phyloP scores from a whole-genome alignment of 2,113 vertebrate species.

The Pimephales promelas region DNA sequence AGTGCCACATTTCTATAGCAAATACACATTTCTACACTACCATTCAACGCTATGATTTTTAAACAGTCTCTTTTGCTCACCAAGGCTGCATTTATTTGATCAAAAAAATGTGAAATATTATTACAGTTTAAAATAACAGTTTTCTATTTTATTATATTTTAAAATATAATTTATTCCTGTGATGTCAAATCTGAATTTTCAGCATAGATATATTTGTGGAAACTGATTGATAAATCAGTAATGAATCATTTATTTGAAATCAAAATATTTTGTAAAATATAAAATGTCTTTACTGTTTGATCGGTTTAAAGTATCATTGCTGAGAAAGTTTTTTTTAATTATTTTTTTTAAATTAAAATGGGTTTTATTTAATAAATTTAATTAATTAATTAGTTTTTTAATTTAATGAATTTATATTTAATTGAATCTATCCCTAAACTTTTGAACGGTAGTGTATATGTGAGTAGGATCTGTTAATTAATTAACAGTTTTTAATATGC shows the following conservation, averaged over 20 bases:
- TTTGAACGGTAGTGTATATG: not conserved
- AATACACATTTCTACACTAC: not conserved
- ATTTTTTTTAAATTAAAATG: not conserved
- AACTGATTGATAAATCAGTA: too few relatives aligned
- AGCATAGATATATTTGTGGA: not conserved
- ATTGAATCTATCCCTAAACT: not conserved
- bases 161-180: not conserved
- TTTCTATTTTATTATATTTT: not conserved
- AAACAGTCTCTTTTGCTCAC: not conserved
- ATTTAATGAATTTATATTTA: too few relatives aligned
- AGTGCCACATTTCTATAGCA: not conserved
- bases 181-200: not conserved
- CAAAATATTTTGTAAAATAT: not conserved
- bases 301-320: not conserved
- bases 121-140: not conserved
- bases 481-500: not conserved
- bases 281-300: conserved; percentile 1
- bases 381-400: too few relatives aligned
- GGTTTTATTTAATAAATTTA: too few relatives aligned
- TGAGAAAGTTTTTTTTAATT: not conserved
- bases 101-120: not conserved
- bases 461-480: too few relatives aligned
- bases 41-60: not conserved
- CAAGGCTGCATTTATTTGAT: not conserved
- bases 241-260: not conserved